Evolutionary conservation across 2,888 invertebrate species (phyloP).

Genomic region (Dolichopus griseipennis): DNA sequence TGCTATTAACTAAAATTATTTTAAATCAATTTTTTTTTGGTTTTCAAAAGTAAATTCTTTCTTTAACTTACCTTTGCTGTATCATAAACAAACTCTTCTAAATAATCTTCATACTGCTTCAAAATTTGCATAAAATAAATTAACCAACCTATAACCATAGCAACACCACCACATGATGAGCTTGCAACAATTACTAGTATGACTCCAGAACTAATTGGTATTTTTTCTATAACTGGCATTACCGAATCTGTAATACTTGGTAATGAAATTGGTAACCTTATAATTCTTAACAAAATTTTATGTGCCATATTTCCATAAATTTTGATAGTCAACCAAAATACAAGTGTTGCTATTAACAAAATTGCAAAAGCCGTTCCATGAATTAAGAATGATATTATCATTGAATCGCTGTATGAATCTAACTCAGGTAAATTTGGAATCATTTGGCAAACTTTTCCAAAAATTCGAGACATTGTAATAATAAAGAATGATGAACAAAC

Average conservation of each 20-base stretch:
- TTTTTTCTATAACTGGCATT: conserved; percentile 55
- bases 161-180: conserved; percentile 65
- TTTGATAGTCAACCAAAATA: conserved; percentile 50
- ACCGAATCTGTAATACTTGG: conserved; percentile 30
- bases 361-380: conserved; percentile 57
- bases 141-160: conserved; percentile 54
- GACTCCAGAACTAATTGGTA: conserved; percentile 60
- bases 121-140: conserved; percentile 49
- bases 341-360: conserved; percentile 48
- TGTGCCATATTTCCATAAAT: conserved; percentile 63
- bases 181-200: conserved; percentile 55
- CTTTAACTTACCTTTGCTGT: conserved; percentile 38
- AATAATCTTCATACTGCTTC: conserved; percentile 58
- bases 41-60: no score
- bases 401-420: conserved; percentile 25
- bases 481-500: conserved; percentile 46
- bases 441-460: conserved; percentile 25
- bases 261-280: conserved; percentile 13
- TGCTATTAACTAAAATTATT: not conserved
- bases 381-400: conserved; percentile 51
- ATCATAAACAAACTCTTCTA: conserved; percentile 49
- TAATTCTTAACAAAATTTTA: conserved; percentile 56
- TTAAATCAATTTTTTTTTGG: no score
- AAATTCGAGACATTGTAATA: conserved; percentile 30
- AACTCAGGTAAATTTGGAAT: conserved; percentile 24